These are phyloP conservation scores for Papilio gigon DNA, from an alignment of 2,888 invertebrate species.

Conservation along the genomic window DNA sequence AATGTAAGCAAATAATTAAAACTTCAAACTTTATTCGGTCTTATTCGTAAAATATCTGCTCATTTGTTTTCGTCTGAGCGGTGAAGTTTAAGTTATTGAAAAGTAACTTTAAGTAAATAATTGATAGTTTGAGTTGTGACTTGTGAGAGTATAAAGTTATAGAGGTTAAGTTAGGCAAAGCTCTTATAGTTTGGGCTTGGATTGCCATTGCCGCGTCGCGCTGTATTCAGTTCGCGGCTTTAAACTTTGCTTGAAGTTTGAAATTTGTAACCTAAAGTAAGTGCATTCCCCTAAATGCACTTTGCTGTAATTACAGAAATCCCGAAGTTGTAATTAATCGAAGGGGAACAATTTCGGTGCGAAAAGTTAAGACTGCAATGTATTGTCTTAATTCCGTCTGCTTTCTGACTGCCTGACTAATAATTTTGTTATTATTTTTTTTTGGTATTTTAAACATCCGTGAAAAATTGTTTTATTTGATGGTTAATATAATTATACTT, in stretches of 20 bases:
- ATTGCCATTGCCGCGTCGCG: constrained; percentile 25
- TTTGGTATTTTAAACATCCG: no score
- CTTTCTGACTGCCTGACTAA: no score
- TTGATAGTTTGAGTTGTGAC: constrained; percentile 1
- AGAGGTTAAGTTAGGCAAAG: constrained; percentile 6
- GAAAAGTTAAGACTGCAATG: neutral
- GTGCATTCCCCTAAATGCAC: constrained; percentile 30
- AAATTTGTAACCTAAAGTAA: constrained; percentile 32
- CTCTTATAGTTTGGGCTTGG: neutral
- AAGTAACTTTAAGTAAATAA: neutral
- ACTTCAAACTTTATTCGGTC: neutral
- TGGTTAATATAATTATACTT: no score
- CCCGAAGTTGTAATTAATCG: constrained; percentile 8
- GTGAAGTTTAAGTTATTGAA: neutral
- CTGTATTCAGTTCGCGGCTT: constrained; percentile 30
- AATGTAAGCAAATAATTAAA: neutral
- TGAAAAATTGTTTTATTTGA: no score
- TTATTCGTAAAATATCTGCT: neutral
- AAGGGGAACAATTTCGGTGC: neutral
- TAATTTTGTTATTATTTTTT: no score
- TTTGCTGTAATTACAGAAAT: constrained; percentile 21
- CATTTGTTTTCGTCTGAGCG: neutral
- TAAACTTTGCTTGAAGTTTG: constrained; percentile 31
- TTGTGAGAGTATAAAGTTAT: neutral
- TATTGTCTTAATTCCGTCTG: neutral